Percentiles rank a stretch among this genome's conserved stretches.
Evolutionary conservation across 2,888 invertebrate genomes (phyloP).

Genomic region (Elegia similella): DNA sequence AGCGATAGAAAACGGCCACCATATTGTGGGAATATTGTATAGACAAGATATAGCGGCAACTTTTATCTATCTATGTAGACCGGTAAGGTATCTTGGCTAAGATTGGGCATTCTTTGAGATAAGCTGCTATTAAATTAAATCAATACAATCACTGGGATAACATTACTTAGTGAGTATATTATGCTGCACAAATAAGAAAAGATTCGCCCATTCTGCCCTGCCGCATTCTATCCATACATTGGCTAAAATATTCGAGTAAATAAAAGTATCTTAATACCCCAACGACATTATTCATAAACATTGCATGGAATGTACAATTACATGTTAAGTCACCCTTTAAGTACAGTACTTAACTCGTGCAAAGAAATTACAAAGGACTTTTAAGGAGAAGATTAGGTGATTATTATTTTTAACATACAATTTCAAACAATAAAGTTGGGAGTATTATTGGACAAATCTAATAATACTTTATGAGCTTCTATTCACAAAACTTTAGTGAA

Average conservation of each 20-base stretch:
- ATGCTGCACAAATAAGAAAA: neutral
- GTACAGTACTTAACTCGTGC: conserved; percentile 4
- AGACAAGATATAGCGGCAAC: neutral
- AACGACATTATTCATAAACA: conserved; percentile 7
- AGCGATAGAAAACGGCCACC: too few species aligned
- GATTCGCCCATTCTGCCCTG: neutral
- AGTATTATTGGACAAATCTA: conserved; percentile 1
- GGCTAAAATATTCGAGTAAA: conserved; percentile 1
- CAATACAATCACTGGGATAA: neutral
- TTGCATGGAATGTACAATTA: conserved; percentile 10
- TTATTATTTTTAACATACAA: neutral
- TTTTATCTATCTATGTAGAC: neutral
- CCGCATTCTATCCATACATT: neutral
- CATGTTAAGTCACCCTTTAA: neutral
- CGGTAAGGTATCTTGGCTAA: neutral
- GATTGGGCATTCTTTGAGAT: neutral
- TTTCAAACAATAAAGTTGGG: neutral
- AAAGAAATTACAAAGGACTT: neutral
- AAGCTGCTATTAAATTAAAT: neutral
- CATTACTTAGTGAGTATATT: neutral
- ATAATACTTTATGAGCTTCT: conserved; percentile 1
- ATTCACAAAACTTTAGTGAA: neutral
- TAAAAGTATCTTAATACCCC: neutral
- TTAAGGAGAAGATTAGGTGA: neutral
- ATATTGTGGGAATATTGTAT: too few species aligned